Conservation (phyloP, 2,113 vertebrate species). For the Psophia crepitans region DNA sequence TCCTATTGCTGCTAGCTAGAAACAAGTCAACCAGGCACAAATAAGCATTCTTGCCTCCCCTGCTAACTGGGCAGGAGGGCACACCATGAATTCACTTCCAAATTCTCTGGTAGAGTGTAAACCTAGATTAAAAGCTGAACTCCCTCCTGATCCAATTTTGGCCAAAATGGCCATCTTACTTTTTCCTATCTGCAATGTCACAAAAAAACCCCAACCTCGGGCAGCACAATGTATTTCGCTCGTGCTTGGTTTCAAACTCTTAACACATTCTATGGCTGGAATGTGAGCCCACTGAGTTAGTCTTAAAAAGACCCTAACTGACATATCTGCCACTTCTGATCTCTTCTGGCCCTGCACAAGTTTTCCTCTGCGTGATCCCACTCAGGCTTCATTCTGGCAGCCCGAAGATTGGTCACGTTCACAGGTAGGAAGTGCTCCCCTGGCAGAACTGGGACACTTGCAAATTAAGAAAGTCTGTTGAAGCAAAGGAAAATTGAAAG, state of each 20-base stretch:
- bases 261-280: not conserved
- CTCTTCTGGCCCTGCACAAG: not conserved
- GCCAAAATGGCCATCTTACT: not conserved
- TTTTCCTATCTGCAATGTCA: not conserved
- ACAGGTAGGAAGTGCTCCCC: not conserved
- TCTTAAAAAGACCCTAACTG: not conserved
- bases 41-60: not conserved
- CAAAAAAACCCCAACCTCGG: rapidly evolving
- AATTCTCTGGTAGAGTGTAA: not conserved
- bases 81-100: not conserved
- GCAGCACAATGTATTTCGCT: not conserved
- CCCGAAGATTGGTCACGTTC: not conserved
- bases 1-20: not conserved
- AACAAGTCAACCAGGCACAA: not conserved
- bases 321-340: not conserved
- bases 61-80: not conserved
- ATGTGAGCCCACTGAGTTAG: not conserved
- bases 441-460: not conserved
- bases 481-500: not conserved
- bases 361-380: not conserved
- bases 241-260: not conserved
- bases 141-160: not conserved
- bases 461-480: not conserved
- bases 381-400: not conserved
- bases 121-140: not conserved